phyloP scores from a whole-genome alignment of 2,888 invertebrate species.

The Drosophila antonietae region DNA sequence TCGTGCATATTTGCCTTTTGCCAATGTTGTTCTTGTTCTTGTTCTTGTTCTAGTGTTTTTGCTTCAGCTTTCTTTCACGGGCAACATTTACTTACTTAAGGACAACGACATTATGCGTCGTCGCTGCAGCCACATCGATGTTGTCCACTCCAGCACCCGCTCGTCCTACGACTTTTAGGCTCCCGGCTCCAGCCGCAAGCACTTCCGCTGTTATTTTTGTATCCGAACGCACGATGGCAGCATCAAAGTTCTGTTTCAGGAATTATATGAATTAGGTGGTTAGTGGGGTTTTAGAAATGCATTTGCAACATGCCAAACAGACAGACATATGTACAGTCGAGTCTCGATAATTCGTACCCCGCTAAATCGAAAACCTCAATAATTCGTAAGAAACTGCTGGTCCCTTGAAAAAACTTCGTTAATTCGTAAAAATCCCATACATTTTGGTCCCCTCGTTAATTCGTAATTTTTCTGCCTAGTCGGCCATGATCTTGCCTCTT shows the following conservation, averaged over 20 bases:
- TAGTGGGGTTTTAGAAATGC: slow-evolving; percentile 4
- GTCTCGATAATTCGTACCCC: too few relatives aligned
- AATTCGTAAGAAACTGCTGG: too few relatives aligned
- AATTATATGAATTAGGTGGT: slow-evolving; percentile 27
- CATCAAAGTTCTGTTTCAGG: slow-evolving; percentile 91
- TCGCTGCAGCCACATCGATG: slow-evolving; percentile 95
- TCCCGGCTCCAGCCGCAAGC: slow-evolving; percentile 89
- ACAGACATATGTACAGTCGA: background rate
- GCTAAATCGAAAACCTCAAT: too few relatives aligned
- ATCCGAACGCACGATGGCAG: slow-evolving; percentile 96
- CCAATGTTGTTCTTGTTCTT: background rate
- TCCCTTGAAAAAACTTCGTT: too few relatives aligned
- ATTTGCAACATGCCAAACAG: background rate
- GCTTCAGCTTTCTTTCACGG: background rate
- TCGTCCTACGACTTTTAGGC: slow-evolving; percentile 94
- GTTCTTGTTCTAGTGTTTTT: background rate
- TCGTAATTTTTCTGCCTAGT: too few relatives aligned
- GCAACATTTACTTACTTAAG: slow-evolving; percentile 91
- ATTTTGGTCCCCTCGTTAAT: too few relatives aligned
- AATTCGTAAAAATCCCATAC: too few relatives aligned
- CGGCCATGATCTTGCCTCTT: too few relatives aligned
- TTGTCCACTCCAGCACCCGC: slow-evolving; percentile 99
- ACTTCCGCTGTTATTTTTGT: slow-evolving; percentile 96
- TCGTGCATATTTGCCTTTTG: slow-evolving; percentile 30
- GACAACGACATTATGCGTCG: slow-evolving; percentile 93